These are phyloP conservation scores for Syritta pipiens DNA, from an alignment of 2,888 invertebrate genomes.

Conservation along the genomic window DNA sequence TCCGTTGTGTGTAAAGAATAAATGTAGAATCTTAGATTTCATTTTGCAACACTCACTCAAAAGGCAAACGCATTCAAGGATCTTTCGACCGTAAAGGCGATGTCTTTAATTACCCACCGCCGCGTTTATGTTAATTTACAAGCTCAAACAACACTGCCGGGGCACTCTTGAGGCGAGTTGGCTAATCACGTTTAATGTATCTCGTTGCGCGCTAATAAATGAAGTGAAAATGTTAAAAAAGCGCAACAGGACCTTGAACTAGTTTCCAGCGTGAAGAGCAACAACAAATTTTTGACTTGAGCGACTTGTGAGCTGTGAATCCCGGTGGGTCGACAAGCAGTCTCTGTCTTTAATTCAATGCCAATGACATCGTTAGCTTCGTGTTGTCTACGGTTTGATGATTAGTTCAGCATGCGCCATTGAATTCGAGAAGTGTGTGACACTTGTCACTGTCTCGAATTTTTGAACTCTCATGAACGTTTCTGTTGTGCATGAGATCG, in stretches of 20 bases:
- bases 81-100: conserved; percentile 14
- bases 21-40: neutral
- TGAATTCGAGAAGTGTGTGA: conserved; percentile 4
- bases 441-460: neutral
- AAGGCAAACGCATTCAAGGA: conserved; percentile 30
- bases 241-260: conserved; percentile 53
- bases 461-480: no score
- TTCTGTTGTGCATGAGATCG: no score
- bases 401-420: conserved; percentile 18
- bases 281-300: conserved; percentile 6
- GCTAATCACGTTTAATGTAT: conserved; percentile 27
- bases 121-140: conserved; percentile 18
- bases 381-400: conserved; percentile 4
- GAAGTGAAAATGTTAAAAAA: conserved; percentile 41
- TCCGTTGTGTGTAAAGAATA: conserved; percentile 9
- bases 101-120: conserved; percentile 30
- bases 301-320: no score
- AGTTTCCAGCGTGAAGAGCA: conserved; percentile 31
- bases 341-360: conserved; percentile 30
- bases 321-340: no score
- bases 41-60: neutral
- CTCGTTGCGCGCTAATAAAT: conserved; percentile 36
- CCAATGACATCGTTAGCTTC: conserved; percentile 14
- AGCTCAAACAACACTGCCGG: conserved; percentile 8
- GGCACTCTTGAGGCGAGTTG: neutral